Base-by-base conservation (phyloP, 1,140 invertebrate species). In the Tetragonula clypearis region DNA sequence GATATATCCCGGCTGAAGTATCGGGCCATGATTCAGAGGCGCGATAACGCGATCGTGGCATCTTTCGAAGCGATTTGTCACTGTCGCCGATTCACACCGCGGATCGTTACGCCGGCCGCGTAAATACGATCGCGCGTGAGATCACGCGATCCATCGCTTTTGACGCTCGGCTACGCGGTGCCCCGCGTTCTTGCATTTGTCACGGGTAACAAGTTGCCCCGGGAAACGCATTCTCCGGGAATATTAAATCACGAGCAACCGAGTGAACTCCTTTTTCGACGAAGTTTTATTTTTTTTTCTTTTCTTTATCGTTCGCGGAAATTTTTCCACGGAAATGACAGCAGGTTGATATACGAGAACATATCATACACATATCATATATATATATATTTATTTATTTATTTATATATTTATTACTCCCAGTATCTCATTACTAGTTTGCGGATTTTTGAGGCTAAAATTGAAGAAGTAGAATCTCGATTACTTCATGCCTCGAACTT, bases 21-120 rank as follows among this genome's bases (percentile, higher is more conserved):
- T 87, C 86, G 84, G 84, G 6, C 41, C 56, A 77, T 49, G 78
- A 88, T 88, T 85, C 85, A 83, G 79, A 60, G 58, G 62, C 71
- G 41, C 79, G 86, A 71, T 86, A 87, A 86, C 76, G 74, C 74
- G 79, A 82, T 83, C 82, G 65, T 49, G 26, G 62, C 75, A 65
- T 87, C 66, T 79, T 80, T 56, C 71, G 60, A 4, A 41, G 78
- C 75, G 80, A 88, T 88, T 87, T 88, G 69, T 81, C 79, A 73
- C 79, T 81, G 79, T 81, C 79, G 53, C 35, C 17, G 68, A 71
- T 62, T n/a, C 30, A 71, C 78, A 14, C 78, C 60, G 30, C 58
- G 58, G 41, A 53, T 35, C 77, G 77, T 62, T 68, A 49, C 62
- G 65, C 65, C 62, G 6, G 26, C 49, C 26, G 49, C 49, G 60